Conservation (phyloP, 2,888 invertebrate species). For the Stomorhina lunata region DNA sequence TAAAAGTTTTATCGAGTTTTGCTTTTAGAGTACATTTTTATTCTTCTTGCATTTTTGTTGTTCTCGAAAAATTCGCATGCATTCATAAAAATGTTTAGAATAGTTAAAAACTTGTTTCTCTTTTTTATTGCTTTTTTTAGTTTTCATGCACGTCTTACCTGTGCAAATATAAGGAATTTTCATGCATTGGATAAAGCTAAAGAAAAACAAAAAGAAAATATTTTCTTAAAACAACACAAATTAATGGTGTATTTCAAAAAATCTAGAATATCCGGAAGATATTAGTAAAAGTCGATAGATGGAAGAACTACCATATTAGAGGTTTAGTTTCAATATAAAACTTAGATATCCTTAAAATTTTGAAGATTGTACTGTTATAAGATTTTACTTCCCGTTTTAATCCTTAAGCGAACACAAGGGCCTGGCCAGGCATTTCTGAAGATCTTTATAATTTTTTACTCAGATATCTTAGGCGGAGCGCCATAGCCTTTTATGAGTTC, state of each 20-base stretch:
- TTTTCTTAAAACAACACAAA: slow-evolving; percentile 43
- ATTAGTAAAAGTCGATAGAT: background rate
- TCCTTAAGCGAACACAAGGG: too few relatives aligned
- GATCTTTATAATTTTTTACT: too few relatives aligned
- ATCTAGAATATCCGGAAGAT: background rate
- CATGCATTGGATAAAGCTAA: slow-evolving; percentile 11
- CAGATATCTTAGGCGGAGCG: too few relatives aligned
- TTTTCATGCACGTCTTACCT: slow-evolving; percentile 47
- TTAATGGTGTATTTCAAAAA: slow-evolving; percentile 13
- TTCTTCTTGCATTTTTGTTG: slow-evolving; percentile 1
- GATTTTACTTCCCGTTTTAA: too few relatives aligned
- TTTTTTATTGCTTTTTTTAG: slow-evolving; percentile 12
- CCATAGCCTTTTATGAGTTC: too few relatives aligned
- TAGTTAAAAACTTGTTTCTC: slow-evolving; percentile 57
- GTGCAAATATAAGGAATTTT: slow-evolving; percentile 57
- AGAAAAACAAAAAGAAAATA: background rate
- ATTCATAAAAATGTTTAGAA: slow-evolving; percentile 65
- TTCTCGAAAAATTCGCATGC: slow-evolving; percentile 55
- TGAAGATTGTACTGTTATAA: too few relatives aligned
- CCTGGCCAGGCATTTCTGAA: too few relatives aligned
- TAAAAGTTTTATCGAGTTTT: slow-evolving; percentile 62
- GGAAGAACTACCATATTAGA: background rate
- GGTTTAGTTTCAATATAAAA: too few relatives aligned
- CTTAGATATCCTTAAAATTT: too few relatives aligned
- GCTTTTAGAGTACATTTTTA: background rate